Base-by-base conservation (phyloP, 2,113 vertebrate genomes). In the Nerophis lumbriciformis region DNA sequence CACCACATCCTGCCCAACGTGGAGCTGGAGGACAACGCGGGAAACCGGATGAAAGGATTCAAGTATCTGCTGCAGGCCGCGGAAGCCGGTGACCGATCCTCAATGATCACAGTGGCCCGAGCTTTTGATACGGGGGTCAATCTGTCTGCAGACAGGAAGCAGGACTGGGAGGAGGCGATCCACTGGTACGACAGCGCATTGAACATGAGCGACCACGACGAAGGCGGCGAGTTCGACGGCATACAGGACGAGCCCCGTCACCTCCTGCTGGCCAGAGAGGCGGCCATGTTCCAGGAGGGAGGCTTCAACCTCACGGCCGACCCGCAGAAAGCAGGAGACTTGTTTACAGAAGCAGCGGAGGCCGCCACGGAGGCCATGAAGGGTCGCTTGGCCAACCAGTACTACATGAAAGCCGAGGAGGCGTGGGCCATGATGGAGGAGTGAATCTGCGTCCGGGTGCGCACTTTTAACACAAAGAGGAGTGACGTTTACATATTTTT, bases 361-460 rank as follows among this genome's bases (percentile, higher is more conserved):
- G 92, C 92, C 1, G 97, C 97, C 0, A 99, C 92, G 90, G 94
- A 91, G 54, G 95, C 94, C 53, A 95, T 98, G 95, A 99, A 98
- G 54, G 97, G 97, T 55, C 89, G 95, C 10, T 78, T 98, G 68
- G 96, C 97, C 49, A 98, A 93, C 81, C 88, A 93, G 73, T 99
- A 96, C 85, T 99, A 98, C 75, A 84, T 95, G 86, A 96, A 94
- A 82, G 96, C 97, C 0, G 97, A 99, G 69, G 94, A 95, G 68
- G 95, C 94, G 52, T 99, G 95, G 95, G 90, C 93, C 0, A 77
- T 93, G 70, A 92, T 98, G 91, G 94, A 98, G 73, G 94, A 86
- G 65, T 82, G 68, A 68, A 8, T 21, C 5, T 12, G 21, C 21
- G 21, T 28, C 11, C 9, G 15, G 13, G 59, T 8, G 62, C 8